phyloP scores from a whole-genome alignment of 2,797 vertebrate genomes.

The Acomys russatus region DNA sequence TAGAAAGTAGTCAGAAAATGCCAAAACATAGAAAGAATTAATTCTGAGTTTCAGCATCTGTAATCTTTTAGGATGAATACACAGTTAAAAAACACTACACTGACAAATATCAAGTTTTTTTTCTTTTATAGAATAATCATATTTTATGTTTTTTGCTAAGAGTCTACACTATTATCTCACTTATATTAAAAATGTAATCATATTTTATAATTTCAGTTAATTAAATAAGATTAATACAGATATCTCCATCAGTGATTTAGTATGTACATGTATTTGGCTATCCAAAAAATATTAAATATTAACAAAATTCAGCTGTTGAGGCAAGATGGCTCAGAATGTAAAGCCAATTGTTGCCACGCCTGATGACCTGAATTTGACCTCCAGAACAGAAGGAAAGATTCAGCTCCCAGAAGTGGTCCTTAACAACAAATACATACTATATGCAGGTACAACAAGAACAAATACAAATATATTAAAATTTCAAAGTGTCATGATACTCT shows the following conservation, averaged over 20 bases:
- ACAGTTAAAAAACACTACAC: conserved; percentile 34
- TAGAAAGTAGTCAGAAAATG: not conserved
- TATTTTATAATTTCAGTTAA: not conserved
- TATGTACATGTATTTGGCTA: not conserved
- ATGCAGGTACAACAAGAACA: not conserved
- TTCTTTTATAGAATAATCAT: conserved; percentile 22
- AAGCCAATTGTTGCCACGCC: not conserved
- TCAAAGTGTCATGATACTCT: not conserved
- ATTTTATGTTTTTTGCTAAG: conserved; percentile 50
- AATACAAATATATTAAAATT: not conserved
- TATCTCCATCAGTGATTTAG: not conserved
- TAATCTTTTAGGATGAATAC: conserved; percentile 43
- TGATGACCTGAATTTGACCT: not conserved
- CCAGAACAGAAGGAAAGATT: not conserved
- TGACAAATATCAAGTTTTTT: not conserved
- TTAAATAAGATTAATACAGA: not conserved
- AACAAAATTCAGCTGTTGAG: not conserved
- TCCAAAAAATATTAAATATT: not conserved
- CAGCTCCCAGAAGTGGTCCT: not conserved
- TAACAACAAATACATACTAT: not conserved
- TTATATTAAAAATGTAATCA: conserved; percentile 5
- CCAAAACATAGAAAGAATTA: not conserved
- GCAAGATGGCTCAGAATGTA: not conserved
- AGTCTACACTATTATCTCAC: not conserved
- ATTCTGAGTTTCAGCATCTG: not conserved